These are phyloP conservation scores for Bellardia pandia DNA, from an alignment of 2,888 invertebrate genomes.

Conservation along the genomic window DNA sequence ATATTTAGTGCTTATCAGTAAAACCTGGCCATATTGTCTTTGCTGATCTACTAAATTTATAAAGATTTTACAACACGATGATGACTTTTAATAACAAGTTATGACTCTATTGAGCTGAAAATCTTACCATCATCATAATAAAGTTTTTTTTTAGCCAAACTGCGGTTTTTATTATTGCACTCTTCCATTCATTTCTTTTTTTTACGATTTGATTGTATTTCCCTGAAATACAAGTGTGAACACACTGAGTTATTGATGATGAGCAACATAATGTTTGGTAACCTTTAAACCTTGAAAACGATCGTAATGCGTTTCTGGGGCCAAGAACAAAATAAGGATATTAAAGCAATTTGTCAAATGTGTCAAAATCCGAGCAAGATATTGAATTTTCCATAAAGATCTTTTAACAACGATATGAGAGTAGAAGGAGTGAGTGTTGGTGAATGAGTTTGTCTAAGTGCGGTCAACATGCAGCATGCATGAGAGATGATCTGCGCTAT, in stretches of 20 bases:
- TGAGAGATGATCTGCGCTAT: conserved; percentile 23
- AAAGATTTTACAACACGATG: not conserved
- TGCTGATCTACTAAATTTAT: not conserved
- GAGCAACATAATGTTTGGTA: conserved; percentile 71
- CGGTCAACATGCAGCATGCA: conserved; percentile 28
- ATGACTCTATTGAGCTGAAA: conserved; percentile 51
- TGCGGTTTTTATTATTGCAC: conserved; percentile 10
- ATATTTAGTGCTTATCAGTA: too few species aligned
- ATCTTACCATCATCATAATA: not conserved
- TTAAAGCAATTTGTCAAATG: conserved; percentile 82
- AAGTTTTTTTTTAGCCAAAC: not conserved
- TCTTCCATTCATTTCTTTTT: conserved; percentile 31
- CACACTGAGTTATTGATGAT: conserved; percentile 70
- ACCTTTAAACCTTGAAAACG: conserved; percentile 72
- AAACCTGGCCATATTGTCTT: not conserved
- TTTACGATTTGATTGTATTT: conserved; percentile 31
- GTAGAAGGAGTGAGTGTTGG: conserved; percentile 12
- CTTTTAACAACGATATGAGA: conserved; percentile 58
- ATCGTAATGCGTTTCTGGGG: conserved; percentile 64
- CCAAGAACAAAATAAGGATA: conserved; percentile 76
- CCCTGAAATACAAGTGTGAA: conserved; percentile 66
- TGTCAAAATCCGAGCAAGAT: conserved; percentile 79
- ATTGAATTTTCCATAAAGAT: conserved; percentile 75
- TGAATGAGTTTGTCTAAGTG: not conserved
- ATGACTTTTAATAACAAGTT: conserved; percentile 41